Conservation (phyloP, 1,140 invertebrate genomes). For the Papilio dardanus region DNA sequence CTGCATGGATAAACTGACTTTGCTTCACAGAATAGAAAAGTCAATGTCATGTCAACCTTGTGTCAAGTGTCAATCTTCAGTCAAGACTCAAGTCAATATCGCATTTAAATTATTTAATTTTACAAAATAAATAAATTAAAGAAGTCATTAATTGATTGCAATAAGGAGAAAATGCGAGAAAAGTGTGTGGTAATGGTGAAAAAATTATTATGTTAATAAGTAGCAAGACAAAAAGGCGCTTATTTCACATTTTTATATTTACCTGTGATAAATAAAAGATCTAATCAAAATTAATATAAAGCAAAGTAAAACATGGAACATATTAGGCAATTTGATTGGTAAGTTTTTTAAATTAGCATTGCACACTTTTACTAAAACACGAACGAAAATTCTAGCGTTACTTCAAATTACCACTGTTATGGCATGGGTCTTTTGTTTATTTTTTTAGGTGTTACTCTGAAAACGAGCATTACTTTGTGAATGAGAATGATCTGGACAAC, state of each 20-base stretch:
- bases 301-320: constrained; percentile 55
- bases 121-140: neutral
- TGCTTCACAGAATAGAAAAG: neutral
- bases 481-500: constrained; percentile 57
- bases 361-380: neutral
- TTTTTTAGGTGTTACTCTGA: constrained; percentile 56
- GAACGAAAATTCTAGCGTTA: no score
- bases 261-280: neutral
- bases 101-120: neutral
- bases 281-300: neutral
- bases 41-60: no score
- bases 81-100: neutral
- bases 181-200: neutral
- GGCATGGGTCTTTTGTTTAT: no score
- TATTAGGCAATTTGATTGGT: constrained; percentile 65
- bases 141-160: neutral
- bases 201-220: neutral
- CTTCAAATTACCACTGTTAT: no score
- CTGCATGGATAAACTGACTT: neutral
- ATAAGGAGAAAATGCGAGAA: neutral
- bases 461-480: constrained; percentile 56
- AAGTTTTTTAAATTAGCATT: constrained; percentile 47
- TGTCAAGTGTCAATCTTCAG: no score
- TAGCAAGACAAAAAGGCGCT: neutral
- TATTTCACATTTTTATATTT: neutral